phyloP scores from a whole-genome alignment of 2,888 invertebrate species.

The Phyllotreta cruciferae region DNA sequence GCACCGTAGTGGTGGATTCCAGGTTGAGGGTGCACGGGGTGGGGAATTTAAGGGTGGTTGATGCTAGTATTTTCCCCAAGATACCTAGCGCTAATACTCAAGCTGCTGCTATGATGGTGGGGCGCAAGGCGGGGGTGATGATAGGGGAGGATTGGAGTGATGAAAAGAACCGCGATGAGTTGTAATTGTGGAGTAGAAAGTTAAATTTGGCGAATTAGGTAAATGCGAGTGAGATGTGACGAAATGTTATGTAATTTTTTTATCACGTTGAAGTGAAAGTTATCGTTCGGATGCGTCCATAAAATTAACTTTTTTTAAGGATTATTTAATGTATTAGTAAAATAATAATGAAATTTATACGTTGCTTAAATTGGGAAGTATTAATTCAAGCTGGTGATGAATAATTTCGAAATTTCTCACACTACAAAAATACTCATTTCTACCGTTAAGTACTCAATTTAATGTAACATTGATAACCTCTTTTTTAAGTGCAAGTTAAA shows the following conservation, averaged over 20 bases:
- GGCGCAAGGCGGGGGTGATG: conserved; percentile 62
- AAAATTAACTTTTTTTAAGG: no score
- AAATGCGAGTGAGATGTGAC: background rate
- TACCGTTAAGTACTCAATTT: background rate
- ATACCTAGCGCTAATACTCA: conserved; percentile 68
- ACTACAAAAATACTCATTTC: background rate
- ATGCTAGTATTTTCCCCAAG: conserved; percentile 83
- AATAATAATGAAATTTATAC: no score
- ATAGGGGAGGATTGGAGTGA: conserved; percentile 55
- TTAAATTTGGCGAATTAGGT: background rate
- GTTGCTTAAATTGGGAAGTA: no score
- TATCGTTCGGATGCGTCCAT: no score
- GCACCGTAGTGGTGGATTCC: conserved; percentile 71
- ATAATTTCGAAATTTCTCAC: no score
- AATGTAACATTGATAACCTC: no score
- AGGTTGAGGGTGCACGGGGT: conserved; percentile 73
- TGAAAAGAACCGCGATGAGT: conserved; percentile 46
- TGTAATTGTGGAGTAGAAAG: conserved; percentile 46
- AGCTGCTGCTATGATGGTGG: conserved; percentile 61
- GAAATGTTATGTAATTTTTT: no score
- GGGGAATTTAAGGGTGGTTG: conserved; percentile 72
- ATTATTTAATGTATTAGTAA: background rate
- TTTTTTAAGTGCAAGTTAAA: no score
- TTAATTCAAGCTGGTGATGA: no score
- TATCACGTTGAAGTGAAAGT: no score